These are phyloP conservation scores for Heterotis niloticus DNA, from an alignment of 2,113 vertebrate genomes.

Conservation along the genomic window DNA sequence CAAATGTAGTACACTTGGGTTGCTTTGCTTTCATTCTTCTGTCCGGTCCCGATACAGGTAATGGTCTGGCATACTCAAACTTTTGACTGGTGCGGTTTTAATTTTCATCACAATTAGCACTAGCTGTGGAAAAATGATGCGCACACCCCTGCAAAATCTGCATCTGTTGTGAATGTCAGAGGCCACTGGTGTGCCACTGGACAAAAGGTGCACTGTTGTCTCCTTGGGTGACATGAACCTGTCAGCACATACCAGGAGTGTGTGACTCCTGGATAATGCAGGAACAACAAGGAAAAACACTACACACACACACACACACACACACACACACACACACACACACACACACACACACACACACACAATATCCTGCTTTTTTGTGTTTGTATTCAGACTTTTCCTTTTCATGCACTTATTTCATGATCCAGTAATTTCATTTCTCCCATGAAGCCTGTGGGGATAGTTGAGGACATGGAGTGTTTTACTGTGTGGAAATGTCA, in stretches of 20 bases:
- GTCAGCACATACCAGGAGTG: neutral
- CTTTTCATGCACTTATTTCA: neutral
- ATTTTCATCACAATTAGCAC: neutral
- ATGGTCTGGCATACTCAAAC: neutral
- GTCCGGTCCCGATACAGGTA: too few species aligned
- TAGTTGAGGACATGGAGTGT: neutral
- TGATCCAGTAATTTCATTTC: neutral
- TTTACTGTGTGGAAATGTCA: constrained; percentile 1
- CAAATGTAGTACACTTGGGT: too few species aligned
- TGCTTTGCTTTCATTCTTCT: too few species aligned
- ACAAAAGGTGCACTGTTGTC: neutral
- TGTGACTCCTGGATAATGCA: too few species aligned
- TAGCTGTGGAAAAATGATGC: neutral
- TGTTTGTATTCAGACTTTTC: neutral
- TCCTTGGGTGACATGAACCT: constrained; percentile 5
- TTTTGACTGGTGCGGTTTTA: neutral
- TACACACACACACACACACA: too few species aligned
- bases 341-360: too few species aligned
- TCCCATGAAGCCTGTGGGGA: neutral
- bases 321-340: too few species aligned
- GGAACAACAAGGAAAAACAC: neutral
- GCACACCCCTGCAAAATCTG: neutral
- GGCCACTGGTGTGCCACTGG: neutral
- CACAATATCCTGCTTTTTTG: too few species aligned
- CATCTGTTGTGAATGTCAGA: neutral